These are phyloP conservation scores for Helleia helle DNA, from an alignment of 2,888 invertebrate species.

Conservation along the genomic window DNA sequence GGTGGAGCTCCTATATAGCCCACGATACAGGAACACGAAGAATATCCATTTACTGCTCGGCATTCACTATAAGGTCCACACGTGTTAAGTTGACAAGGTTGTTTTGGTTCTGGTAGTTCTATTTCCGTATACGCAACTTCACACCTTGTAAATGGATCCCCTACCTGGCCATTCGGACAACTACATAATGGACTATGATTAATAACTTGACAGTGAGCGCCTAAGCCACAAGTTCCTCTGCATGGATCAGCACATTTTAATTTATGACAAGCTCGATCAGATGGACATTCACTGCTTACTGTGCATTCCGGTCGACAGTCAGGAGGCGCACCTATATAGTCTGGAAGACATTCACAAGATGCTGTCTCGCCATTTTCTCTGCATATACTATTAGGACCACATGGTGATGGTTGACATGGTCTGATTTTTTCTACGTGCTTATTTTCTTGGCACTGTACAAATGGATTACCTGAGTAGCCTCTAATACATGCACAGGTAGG, in stretches of 20 bases:
- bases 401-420: conserved; percentile 84
- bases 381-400: conserved; percentile 85
- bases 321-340: conserved; percentile 80
- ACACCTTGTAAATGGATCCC: conserved; percentile 78
- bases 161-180: conserved; percentile 77
- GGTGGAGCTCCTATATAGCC: conserved; percentile 85
- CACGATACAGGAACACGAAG: conserved; percentile 85
- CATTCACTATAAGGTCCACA: conserved; percentile 89
- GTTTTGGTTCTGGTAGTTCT: conserved; percentile 34
- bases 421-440: conserved; percentile 49
- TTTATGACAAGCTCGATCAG: conserved; percentile 82
- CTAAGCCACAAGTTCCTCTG: conserved; percentile 80
- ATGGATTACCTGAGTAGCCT: conserved; percentile 84
- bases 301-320: conserved; percentile 85
- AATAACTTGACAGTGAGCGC: conserved; percentile 82
- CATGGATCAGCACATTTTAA: conserved; percentile 88
- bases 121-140: conserved; percentile 35
- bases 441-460: conserved; percentile 49
- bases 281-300: conserved; percentile 83
- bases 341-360: conserved; percentile 81
- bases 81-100: conserved; percentile 84
- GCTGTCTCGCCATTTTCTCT: conserved; percentile 82
- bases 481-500: conserved; percentile 87
- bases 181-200: conserved; percentile 88
- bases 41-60: conserved; percentile 78